Percentiles rank a stretch among this genome's conserved stretches.
These are phyloP conservation scores for Anthonomus grandis DNA, from an alignment of 1,140 invertebrate species.

Conservation along the genomic window DNA sequence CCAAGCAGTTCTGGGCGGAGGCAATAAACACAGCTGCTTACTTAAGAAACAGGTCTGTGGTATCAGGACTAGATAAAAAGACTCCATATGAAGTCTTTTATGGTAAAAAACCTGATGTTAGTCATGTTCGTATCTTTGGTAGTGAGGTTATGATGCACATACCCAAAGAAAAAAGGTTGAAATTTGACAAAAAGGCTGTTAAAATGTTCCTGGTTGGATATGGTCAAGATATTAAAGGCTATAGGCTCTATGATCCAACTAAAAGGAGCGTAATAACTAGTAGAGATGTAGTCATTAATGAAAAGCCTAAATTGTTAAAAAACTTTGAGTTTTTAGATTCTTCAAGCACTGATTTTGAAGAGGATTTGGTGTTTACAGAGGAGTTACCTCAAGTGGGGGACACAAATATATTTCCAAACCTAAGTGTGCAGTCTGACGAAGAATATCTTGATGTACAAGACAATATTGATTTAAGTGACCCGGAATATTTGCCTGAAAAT, in stretches of 20 bases:
- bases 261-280: slow-evolving; percentile 34
- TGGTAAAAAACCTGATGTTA: slow-evolving; percentile 36
- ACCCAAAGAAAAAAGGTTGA: slow-evolving; percentile 34
- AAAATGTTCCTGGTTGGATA: slow-evolving; percentile 35
- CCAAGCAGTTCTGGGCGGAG: slow-evolving; percentile 47
- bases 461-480: too few species aligned
- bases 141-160: slow-evolving; percentile 38
- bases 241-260: slow-evolving; percentile 32
- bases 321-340: too few species aligned
- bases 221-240: slow-evolving; percentile 28
- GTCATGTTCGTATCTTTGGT: slow-evolving; percentile 41
- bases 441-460: neutral
- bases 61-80: slow-evolving; percentile 10
- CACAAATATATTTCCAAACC: too few species aligned
- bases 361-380: too few species aligned
- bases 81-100: slow-evolving; percentile 36
- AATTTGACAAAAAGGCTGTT: slow-evolving; percentile 34
- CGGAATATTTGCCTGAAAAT: too few species aligned
- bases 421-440: neutral
- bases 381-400: too few species aligned
- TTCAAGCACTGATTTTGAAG: too few species aligned
- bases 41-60: slow-evolving; percentile 46
- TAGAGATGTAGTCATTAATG: slow-evolving; percentile 41
- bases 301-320: too few species aligned
- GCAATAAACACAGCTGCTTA: slow-evolving; percentile 50